phyloP scores from a whole-genome alignment of 2,888 invertebrate genomes.

The Hyposoter dolosus region DNA sequence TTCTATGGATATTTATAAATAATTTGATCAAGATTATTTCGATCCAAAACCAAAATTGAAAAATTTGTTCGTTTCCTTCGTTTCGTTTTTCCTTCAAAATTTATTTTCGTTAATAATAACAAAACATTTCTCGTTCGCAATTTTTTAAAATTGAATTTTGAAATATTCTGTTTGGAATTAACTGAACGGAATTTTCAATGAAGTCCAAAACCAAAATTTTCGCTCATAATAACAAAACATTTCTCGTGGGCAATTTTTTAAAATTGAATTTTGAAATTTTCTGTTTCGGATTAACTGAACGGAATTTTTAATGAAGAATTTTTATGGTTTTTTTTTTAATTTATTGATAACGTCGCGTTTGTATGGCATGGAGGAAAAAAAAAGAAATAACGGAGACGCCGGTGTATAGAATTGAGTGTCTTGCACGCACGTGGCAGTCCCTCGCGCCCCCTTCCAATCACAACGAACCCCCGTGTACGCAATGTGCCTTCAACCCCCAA shows the following conservation, averaged over 20 bases:
- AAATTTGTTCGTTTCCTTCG: neutral
- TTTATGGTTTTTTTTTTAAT: neutral
- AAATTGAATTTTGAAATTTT: too few species aligned
- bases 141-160: too few species aligned
- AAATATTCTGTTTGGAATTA: too few species aligned
- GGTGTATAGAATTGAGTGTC: conserved; percentile 18
- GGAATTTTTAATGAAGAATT: neutral
- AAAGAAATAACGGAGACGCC: conserved; percentile 32
- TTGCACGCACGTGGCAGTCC: conserved; percentile 76
- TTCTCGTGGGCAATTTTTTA: too few species aligned
- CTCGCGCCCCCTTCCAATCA: conserved; percentile 75
- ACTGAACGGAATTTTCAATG: too few species aligned
- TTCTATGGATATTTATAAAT: neutral
- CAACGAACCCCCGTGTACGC: conserved; percentile 70
- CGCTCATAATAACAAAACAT: too few species aligned
- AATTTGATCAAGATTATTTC: neutral
- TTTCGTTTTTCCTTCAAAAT: neutral
- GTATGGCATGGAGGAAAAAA: neutral
- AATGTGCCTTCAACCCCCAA: conserved; percentile 56
- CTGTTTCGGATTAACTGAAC: too few species aligned
- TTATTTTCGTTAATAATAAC: too few species aligned
- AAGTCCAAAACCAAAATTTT: too few species aligned
- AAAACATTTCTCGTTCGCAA: too few species aligned
- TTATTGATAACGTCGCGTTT: conserved; percentile 9
- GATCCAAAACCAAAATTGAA: neutral